Evolutionary conservation across 2,113 vertebrate species (phyloP).

Genomic region (Neomonachus schauinslandi): DNA sequence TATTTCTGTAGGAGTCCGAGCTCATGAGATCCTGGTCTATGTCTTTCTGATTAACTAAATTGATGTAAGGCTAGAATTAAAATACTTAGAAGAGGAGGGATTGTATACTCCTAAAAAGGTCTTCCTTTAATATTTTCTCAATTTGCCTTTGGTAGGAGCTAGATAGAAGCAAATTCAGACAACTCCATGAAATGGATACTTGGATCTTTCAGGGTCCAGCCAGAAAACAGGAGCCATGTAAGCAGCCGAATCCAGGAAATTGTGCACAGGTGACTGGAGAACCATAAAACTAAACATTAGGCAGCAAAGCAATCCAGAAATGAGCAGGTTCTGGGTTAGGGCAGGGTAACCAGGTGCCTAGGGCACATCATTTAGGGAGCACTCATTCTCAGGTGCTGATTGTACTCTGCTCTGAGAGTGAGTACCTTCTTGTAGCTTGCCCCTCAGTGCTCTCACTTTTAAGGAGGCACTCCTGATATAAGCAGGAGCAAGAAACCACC

Average conservation of each 20-base stretch:
- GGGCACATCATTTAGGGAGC: not conserved
- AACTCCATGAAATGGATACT: not conserved
- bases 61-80: not conserved
- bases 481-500: not conserved
- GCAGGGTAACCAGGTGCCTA: not conserved
- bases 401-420: not conserved
- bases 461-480: not conserved
- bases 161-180: not conserved
- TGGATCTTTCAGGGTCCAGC: not conserved
- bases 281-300: not conserved
- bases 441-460: not conserved
- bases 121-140: not conserved
- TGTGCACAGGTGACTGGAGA: not conserved
- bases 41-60: not conserved
- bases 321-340: not conserved
- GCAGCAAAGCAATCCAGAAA: no score
- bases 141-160: not conserved
- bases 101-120: not conserved
- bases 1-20: not conserved
- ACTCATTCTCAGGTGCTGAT: not conserved
- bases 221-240: not conserved
- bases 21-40: not conserved
- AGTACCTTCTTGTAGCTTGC: not conserved
- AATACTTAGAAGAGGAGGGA: not conserved
- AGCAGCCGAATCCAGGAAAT: not conserved